A percentile compares a stretch with the other conserved stretches of the same genome.
phyloP scores from a whole-genome alignment of 2,797 vertebrate species.

The Lutjanus campechanus region DNA sequence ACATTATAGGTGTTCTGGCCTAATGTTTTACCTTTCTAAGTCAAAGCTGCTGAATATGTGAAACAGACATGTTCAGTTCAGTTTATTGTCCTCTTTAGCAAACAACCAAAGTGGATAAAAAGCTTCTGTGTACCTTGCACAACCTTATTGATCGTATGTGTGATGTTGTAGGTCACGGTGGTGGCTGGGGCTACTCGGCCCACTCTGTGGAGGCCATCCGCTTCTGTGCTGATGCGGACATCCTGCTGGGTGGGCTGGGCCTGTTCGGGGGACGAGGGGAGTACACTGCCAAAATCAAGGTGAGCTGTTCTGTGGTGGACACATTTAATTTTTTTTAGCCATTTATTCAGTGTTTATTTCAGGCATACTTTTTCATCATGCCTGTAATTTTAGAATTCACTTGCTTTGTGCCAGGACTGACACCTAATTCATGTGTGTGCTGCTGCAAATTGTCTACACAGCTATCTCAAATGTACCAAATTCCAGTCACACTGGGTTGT shows the following conservation, averaged over 20 bases:
- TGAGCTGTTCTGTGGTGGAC: constrained; percentile 57
- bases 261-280: constrained; percentile 98
- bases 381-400: neutral
- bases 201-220: constrained; percentile 99
- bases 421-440: neutral
- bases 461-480: neutral
- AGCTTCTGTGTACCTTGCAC: constrained; percentile 8
- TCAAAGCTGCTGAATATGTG: constrained; percentile 2
- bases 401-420: neutral
- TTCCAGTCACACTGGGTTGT: neutral
- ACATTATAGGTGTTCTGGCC: neutral
- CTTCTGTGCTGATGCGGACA: constrained; percentile 97
- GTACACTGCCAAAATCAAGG: constrained; percentile 99
- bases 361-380: neutral
- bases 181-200: constrained; percentile 99
- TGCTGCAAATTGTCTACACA: neutral
- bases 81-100: neutral
- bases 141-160: constrained; percentile 24
- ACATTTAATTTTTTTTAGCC: too few relatives aligned
- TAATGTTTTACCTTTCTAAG: neutral
- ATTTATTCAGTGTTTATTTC: neutral
- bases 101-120: neutral
- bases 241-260: constrained; percentile 96
- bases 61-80: neutral
- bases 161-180: constrained; percentile 92